phyloP scores from a whole-genome alignment of 2,888 invertebrate species.

The Entomobrya proxima region DNA sequence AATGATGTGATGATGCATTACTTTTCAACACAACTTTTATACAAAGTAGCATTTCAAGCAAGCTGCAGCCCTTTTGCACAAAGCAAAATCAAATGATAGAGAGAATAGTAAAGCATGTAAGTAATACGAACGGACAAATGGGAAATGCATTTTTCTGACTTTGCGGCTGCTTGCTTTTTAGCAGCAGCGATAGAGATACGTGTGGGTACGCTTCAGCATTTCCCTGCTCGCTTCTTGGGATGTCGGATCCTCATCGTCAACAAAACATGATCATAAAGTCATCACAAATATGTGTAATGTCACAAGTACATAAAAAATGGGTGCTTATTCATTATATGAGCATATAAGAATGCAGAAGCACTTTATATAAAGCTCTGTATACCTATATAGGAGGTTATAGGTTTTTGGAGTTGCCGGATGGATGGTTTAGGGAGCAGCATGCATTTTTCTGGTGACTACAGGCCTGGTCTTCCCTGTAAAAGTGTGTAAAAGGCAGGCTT shows the following conservation, averaged over 20 bases:
- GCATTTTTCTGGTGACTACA: conserved; percentile 68
- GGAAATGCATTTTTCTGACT: conserved; percentile 39
- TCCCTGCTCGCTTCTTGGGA: neutral
- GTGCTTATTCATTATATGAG: conserved; percentile 28
- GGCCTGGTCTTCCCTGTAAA: conserved; percentile 67
- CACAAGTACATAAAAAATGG: conserved; percentile 55
- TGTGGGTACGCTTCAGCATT: neutral
- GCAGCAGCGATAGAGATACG: neutral
- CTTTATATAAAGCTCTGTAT: neutral
- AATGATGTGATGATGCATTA: conserved; percentile 37
- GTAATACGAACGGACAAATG: conserved; percentile 40
- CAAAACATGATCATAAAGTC: conserved; percentile 59
- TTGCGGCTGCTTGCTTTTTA: neutral
- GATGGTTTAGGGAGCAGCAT: conserved; percentile 67
- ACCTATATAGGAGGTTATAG: conserved; percentile 47
- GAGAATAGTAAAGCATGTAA: conserved; percentile 17
- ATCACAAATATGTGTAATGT: conserved; percentile 63
- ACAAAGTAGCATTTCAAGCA: neutral
- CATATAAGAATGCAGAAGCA: neutral
- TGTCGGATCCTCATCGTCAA: conserved; percentile 50
- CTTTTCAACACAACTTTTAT: conserved; percentile 23
- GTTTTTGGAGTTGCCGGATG: conserved; percentile 62
- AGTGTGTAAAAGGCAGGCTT: conserved; percentile 69
- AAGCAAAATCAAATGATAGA: conserved; percentile 21
- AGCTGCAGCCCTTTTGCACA: neutral